Conservation (phyloP, 2,797 vertebrate genomes). For the Ctenopoma kingsleyae region DNA sequence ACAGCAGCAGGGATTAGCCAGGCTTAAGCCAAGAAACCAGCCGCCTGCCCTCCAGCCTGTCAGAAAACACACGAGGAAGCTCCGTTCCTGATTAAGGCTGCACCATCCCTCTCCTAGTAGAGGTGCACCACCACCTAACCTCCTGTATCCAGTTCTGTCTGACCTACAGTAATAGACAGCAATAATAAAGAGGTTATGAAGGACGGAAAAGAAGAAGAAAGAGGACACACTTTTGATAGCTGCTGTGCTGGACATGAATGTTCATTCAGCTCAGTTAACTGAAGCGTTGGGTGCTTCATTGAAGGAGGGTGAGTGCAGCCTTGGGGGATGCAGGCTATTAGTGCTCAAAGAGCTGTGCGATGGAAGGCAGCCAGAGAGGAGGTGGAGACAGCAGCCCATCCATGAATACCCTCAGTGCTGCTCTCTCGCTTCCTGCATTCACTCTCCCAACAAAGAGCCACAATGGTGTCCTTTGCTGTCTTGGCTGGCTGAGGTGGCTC, state of each 20-base stretch:
- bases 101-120: slow-evolving; percentile 39
- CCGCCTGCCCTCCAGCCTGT: slow-evolving; percentile 52
- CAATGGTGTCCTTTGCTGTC: slow-evolving; percentile 84
- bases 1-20: slow-evolving; percentile 70
- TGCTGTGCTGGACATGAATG: slow-evolving; percentile 49
- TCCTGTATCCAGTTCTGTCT: slow-evolving; percentile 41
- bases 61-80: slow-evolving; percentile 58
- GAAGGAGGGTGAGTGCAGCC: slow-evolving; percentile 75
- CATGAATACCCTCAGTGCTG: slow-evolving; percentile 80
- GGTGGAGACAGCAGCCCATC: slow-evolving; percentile 72
- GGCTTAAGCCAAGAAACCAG: slow-evolving; percentile 74
- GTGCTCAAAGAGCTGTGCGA: slow-evolving; percentile 78
- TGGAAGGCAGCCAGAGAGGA: slow-evolving; percentile 66
- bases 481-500: slow-evolving; percentile 76
- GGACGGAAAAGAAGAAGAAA: slow-evolving; percentile 47
- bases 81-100: slow-evolving; percentile 49
- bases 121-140: slow-evolving; percentile 39
- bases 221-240: slow-evolving; percentile 60
- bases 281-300: slow-evolving; percentile 63
- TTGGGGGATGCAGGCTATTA: slow-evolving; percentile 79
- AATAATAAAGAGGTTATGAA: slow-evolving; percentile 38
- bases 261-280: slow-evolving; percentile 73
- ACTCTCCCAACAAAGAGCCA: slow-evolving; percentile 80
- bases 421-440: slow-evolving; percentile 84
- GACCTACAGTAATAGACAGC: slow-evolving; percentile 62